Percentiles rank a stretch among this genome's conserved stretches.
These are phyloP conservation scores for Aproaerema taeniolella DNA, from an alignment of 2,888 invertebrate species.

Conservation along the genomic window DNA sequence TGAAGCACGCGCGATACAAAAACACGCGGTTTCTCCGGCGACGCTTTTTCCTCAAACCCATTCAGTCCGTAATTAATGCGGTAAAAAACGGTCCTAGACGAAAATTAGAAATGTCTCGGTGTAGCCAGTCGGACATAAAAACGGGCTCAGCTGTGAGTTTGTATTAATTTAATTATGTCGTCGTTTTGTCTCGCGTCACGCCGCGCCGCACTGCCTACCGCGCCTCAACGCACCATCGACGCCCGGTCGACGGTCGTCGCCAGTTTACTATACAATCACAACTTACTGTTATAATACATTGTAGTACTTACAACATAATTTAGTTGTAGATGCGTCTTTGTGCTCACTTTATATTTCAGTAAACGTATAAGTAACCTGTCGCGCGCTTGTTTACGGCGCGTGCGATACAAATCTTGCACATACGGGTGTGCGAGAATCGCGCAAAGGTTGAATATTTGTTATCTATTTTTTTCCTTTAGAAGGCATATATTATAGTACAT, in stretches of 20 bases:
- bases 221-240: slow-evolving; percentile 6
- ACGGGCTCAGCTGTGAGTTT: slow-evolving; percentile 45
- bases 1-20: slow-evolving; percentile 59
- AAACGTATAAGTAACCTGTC: no score
- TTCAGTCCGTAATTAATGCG: slow-evolving; percentile 69
- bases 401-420: no score
- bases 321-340: no score
- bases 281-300: no score
- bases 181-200: slow-evolving; percentile 47
- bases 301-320: no score
- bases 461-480: no score
- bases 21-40: slow-evolving; percentile 28
- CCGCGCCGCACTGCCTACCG: neutral
- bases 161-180: slow-evolving; percentile 64
- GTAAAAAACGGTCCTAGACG: slow-evolving; percentile 59
- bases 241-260: slow-evolving; percentile 8
- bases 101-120: slow-evolving; percentile 69
- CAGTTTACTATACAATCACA: no score
- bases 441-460: no score
- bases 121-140: slow-evolving; percentile 44
- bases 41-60: slow-evolving; percentile 35
- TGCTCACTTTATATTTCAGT: no score
- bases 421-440: no score
- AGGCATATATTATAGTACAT: no score
- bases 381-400: no score